Evolutionary conservation across 2,888 invertebrate species (phyloP).

Genomic region (Blera fallax): DNA sequence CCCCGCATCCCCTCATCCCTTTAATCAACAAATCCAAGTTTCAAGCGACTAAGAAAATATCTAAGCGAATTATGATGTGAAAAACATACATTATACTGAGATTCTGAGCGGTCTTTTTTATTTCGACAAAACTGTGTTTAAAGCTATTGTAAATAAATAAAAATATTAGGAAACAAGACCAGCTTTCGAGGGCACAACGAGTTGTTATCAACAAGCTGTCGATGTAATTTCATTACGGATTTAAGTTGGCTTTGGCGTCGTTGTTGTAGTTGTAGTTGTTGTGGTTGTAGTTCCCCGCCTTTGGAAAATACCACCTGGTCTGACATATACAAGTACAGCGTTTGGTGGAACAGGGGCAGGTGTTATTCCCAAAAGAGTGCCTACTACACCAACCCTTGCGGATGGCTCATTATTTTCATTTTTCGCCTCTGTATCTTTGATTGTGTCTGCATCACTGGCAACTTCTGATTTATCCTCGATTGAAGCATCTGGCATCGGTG

Average conservation of each 20-base stretch:
- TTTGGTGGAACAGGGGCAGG: not conserved
- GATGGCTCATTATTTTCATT: not conserved
- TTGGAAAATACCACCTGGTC: not conserved
- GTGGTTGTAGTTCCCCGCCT: not conserved
- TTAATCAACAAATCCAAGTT: too few species aligned
- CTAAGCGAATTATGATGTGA: too few species aligned
- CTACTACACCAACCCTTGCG: constrained; percentile 1
- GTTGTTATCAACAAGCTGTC: not conserved
- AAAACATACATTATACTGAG: too few species aligned
- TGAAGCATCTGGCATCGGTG: not conserved
- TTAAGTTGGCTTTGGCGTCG: not conserved
- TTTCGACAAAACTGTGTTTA: too few species aligned
- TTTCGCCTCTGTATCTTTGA: not conserved
- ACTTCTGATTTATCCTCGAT: not conserved
- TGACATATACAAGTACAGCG: not conserved
- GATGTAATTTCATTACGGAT: not conserved
- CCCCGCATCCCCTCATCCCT: too few species aligned
- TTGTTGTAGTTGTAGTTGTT: not conserved
- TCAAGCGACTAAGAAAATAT: too few species aligned
- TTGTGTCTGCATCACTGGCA: not conserved
- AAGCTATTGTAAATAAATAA: not conserved
- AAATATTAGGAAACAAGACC: not conserved
- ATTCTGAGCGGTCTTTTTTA: too few species aligned
- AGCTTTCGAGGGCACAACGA: not conserved
- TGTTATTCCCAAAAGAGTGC: not conserved